Percentiles rank a stretch among this genome's conserved stretches.
These are phyloP conservation scores for Leptatherina wallacei DNA, from an alignment of 2,797 vertebrate species.

Conservation along the genomic window DNA sequence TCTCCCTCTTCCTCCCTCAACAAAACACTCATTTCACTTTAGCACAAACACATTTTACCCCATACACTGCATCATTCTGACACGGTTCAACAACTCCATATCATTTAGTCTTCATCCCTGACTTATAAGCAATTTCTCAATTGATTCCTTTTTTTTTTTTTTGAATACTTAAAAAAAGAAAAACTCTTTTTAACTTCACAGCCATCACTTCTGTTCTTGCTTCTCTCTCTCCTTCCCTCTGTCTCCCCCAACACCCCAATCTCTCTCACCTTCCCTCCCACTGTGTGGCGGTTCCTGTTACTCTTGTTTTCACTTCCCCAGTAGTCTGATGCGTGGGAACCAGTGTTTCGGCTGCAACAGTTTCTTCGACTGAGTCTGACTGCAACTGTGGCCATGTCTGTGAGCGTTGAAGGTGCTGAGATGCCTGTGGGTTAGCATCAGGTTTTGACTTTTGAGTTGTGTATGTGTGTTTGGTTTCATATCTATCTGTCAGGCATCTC, in stretches of 20 bases:
- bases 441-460: conserved; percentile 22
- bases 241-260: conserved; percentile 35
- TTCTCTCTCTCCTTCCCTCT: conserved; percentile 40
- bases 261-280: conserved; percentile 67
- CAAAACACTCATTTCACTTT: conserved; percentile 32
- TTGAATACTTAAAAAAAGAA: neutral
- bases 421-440: conserved; percentile 31
- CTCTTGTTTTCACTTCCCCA: conserved; percentile 83
- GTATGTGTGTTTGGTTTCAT: conserved; percentile 24
- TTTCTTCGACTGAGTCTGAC: conserved; percentile 50
- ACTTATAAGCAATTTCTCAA: conserved; percentile 20
- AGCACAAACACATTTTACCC: conserved; percentile 12
- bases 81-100: neutral
- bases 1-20: conserved; percentile 31
- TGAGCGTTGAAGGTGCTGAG: conserved; percentile 39
- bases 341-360: conserved; percentile 65
- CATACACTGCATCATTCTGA: conserved; percentile 5
- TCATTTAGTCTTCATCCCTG: conserved; percentile 15
- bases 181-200: conserved; percentile 46
- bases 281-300: conserved; percentile 82
- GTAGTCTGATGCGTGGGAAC: conserved; percentile 80
- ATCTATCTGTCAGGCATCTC: conserved; percentile 54
- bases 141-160: conserved; percentile 28
- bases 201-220: conserved; percentile 63
- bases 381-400: conserved; percentile 26